Evolutionary conservation across 2,888 invertebrate genomes (phyloP).

Genomic region (Xanthia togata): DNA sequence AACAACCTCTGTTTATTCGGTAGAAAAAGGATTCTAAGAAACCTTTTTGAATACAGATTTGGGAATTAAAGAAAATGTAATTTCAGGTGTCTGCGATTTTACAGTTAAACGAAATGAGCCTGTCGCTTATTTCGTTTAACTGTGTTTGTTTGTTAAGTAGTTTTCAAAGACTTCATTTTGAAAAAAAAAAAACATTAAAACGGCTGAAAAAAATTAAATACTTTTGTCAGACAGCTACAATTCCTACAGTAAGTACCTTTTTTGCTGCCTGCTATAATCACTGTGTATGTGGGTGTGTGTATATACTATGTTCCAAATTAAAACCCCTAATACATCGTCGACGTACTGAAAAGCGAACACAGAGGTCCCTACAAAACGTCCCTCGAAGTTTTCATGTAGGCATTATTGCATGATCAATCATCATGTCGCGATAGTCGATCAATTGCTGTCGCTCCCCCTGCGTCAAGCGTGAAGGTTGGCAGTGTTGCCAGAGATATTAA

Average conservation of each 20-base stretch:
- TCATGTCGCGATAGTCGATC: conserved; percentile 57
- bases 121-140: too few species aligned
- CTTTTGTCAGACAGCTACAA: too few species aligned
- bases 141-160: background rate
- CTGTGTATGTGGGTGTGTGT: too few species aligned
- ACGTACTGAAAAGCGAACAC: background rate
- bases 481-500: conserved; percentile 66
- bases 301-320: background rate
- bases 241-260: background rate
- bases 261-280: too few species aligned
- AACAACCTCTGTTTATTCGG: conserved; percentile 35
- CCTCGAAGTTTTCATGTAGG: conserved; percentile 60
- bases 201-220: too few species aligned
- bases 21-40: conserved; percentile 4
- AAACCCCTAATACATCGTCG: conserved; percentile 1
- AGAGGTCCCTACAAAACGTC: conserved; percentile 40
- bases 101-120: background rate
- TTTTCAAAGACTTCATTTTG: background rate
- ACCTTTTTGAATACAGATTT: conserved; percentile 42
- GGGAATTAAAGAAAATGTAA: conserved; percentile 22
- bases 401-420: conserved; percentile 68
- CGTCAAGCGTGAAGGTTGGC: conserved; percentile 62
- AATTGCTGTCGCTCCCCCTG: conserved; percentile 62
- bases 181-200: background rate
- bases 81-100: conserved; percentile 17